phyloP scores from a whole-genome alignment of 2,113 vertebrate genomes.

The Antechinus stuartii region DNA sequence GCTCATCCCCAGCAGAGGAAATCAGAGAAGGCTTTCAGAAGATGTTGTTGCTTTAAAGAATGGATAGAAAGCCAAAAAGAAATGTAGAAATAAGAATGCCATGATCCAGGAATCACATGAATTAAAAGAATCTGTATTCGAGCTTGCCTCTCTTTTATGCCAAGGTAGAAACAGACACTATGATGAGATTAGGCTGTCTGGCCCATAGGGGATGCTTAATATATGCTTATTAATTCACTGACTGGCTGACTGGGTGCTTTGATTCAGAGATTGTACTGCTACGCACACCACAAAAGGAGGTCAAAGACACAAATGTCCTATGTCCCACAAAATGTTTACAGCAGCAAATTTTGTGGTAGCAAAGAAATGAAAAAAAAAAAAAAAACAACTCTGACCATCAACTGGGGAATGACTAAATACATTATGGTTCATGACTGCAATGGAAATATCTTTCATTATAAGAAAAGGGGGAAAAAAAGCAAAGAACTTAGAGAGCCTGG shows the following conservation, averaged over 20 bases:
- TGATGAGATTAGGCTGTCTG: not conserved
- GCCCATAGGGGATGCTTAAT: not conserved
- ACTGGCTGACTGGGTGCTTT: not conserved
- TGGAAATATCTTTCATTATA: not conserved
- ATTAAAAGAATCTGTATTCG: not conserved
- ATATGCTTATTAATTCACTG: not conserved
- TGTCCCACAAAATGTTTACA: not conserved
- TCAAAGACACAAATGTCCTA: not conserved
- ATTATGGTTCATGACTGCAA: not conserved
- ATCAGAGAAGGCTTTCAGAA: not conserved
- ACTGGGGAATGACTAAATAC: not conserved
- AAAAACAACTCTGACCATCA: not conserved
- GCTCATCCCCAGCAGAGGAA: not conserved
- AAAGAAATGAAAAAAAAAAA: not conserved
- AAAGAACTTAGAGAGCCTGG: not conserved
- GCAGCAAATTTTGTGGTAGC: not conserved
- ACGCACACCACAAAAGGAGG: not conserved
- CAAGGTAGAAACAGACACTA: not conserved
- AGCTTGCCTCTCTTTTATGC: not conserved
- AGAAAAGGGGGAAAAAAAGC: fast-evolving
- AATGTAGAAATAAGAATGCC: not conserved
- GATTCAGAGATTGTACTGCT: not conserved
- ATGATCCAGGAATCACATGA: not conserved
- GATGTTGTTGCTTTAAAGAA: not conserved
- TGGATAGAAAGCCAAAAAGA: not conserved